Base-by-base conservation (phyloP, 2,888 invertebrate species). In the Philereme transversata region DNA sequence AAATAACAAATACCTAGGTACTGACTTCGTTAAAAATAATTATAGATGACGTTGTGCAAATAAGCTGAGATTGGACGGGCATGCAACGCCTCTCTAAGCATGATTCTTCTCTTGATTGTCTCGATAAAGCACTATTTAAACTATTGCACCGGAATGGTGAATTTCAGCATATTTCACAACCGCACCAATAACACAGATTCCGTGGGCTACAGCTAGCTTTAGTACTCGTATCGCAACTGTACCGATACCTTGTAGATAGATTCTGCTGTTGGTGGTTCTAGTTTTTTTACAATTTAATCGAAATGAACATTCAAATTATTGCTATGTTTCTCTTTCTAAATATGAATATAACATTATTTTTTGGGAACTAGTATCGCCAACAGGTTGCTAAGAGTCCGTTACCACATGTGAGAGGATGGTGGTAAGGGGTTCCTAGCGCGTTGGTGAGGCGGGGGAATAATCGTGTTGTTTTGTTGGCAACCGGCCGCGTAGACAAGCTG, bases 401-500 rank as follows among this genome's bases (percentile, higher is more conserved):
- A 64, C 60, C 60, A 57, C 40, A 11, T 11, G n/a, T 10, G 47
- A n/a, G 7, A 46, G 52, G 41, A 36, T 7, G 49, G 36, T 46
- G 56, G 60, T 65, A 55, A 57, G 9, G 57, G 46, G 59, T 54
- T 65, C 65, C 48, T 58, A 52, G 62, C 58, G 53, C 10, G 3
- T 44, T 44, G 44, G 40, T 38, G 64, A 62, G 70, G 61, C 77
- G 82, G 77, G 77, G 76, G 76, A 77, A 80, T 88, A 86, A 87
- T 78, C 77, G 71, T 82, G 81, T 79, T 75, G 22, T 79, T 22
- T 71, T 88, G 79, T 83, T 79, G 79, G 81, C 81, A 79, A 86
- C 87, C 84, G 95, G 95, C 93, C 95, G 96, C 93, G 94, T 95
- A 98, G 98, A 99, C 94, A 98, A 98, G 94, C 94, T 97, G 95